These are phyloP conservation scores for Malurus alboscapulatus DNA, from an alignment of 2,113 vertebrate species.

Conservation along the genomic window DNA sequence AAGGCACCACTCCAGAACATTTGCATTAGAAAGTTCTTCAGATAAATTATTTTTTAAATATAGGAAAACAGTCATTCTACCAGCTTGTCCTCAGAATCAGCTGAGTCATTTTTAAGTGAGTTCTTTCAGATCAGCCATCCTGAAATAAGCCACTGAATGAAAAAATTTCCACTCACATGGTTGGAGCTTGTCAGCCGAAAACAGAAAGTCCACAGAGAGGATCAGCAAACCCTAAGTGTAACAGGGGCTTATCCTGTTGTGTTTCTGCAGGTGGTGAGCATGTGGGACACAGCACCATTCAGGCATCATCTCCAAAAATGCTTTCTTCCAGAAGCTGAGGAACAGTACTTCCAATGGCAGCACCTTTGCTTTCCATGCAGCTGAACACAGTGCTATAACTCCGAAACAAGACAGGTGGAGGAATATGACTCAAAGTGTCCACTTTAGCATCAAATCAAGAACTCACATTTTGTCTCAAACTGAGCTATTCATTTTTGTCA, in stretches of 20 bases:
- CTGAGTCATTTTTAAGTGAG: slow-evolving; percentile 16
- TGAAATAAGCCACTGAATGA: slow-evolving; percentile 11
- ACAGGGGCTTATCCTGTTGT: neutral
- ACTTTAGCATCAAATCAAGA: neutral
- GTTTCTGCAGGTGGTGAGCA: neutral
- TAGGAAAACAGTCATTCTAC: neutral
- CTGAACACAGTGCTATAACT: neutral
- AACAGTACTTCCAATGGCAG: neutral
- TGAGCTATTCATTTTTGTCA: neutral
- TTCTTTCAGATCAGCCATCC: neutral
- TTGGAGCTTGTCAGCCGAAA: neutral
- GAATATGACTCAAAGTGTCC: neutral
- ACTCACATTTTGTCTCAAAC: neutral
- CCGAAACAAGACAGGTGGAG: neutral
- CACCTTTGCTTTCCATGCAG: neutral
- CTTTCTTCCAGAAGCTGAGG: neutral
- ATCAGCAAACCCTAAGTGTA: accelerated
- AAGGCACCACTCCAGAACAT: slow-evolving; percentile 11
- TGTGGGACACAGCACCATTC: neutral
- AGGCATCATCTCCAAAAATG: neutral
- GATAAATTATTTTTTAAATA: neutral
- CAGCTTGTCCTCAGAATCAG: neutral
- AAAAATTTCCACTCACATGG: neutral
- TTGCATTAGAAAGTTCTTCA: neutral
- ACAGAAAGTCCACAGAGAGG: neutral